phyloP scores from a whole-genome alignment of 2,797 vertebrate species.

The Saguinus oedipus region DNA sequence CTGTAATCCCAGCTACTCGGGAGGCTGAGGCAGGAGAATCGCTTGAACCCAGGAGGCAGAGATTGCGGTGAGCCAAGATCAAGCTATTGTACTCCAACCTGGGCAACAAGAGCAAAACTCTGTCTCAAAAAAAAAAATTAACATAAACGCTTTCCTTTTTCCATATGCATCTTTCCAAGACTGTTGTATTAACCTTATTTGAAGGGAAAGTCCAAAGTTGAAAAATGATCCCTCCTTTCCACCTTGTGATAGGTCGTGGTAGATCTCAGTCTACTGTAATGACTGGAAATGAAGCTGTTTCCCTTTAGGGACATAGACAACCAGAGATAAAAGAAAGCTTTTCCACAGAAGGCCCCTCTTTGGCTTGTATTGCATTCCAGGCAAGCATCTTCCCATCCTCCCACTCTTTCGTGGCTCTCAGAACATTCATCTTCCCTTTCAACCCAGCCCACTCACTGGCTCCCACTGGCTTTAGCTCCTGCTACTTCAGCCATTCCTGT shows the following conservation, averaged over 20 bases:
- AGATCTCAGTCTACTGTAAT: not conserved
- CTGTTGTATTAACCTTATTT: not conserved
- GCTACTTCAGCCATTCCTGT: not conserved
- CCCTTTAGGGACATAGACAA: not conserved
- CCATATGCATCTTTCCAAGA: not conserved
- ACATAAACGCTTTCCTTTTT: not conserved
- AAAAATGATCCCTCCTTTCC: not conserved
- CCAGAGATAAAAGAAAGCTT: not conserved
- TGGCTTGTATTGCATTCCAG: not conserved
- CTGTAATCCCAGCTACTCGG: too few species aligned
- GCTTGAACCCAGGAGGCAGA: too few species aligned
- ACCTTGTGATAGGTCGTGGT: not conserved
- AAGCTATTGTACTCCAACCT: too few species aligned
- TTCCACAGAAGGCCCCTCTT: fast-evolving
- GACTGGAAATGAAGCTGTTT: not conserved
- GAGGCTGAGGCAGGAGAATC: too few species aligned
- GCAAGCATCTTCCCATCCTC: not conserved
- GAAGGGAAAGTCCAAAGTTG: not conserved
- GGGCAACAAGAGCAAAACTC: too few species aligned
- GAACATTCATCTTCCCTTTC: not conserved
- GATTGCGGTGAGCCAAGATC: too few species aligned
- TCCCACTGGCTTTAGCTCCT: not conserved
- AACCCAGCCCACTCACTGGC: not conserved
- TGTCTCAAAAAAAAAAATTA: too few species aligned
- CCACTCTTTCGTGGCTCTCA: not conserved